Evolutionary conservation across 2,113 vertebrate species (phyloP).

Genomic region (Hyperoodon ampullatus): DNA sequence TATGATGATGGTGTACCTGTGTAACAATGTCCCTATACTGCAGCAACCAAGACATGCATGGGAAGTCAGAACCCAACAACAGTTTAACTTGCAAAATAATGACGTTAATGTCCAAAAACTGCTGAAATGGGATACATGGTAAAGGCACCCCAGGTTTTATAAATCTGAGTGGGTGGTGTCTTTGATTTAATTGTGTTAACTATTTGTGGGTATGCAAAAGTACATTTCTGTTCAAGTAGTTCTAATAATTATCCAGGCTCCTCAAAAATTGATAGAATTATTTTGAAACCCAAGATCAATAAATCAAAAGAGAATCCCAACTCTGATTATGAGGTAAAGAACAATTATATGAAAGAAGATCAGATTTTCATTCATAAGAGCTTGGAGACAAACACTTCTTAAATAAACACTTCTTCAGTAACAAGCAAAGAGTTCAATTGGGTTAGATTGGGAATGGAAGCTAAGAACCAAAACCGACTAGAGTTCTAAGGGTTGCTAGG

Average conservation of each 20-base stretch:
- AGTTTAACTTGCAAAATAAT: conserved; percentile 35
- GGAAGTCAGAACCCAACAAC: neutral
- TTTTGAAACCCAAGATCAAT: conserved; percentile 20
- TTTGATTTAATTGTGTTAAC: neutral
- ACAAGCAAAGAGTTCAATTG: neutral
- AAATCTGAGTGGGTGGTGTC: neutral
- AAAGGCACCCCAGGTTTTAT: neutral
- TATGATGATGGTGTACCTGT: neutral
- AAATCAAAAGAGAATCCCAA: conserved; percentile 13
- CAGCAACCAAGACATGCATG: neutral
- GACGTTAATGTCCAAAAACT: neutral
- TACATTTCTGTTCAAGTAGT: neutral
- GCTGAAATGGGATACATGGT: neutral
- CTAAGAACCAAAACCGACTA: neutral
- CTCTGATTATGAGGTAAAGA: conserved; percentile 21
- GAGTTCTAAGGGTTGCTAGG: neutral
- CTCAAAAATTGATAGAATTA: neutral
- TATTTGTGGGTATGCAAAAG: neutral
- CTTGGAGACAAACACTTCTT: conserved; percentile 30
- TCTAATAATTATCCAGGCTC: neutral
- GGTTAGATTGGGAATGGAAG: neutral
- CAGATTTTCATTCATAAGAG: neutral
- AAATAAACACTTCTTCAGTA: conserved; percentile 38
- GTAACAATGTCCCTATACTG: neutral
- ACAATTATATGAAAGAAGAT: conserved; percentile 27